A percentile compares a stretch with the other conserved stretches of the same genome.
These are phyloP conservation scores for Anser brachyrhynchus DNA, from an alignment of 2,113 vertebrate genomes.

Conservation along the genomic window DNA sequence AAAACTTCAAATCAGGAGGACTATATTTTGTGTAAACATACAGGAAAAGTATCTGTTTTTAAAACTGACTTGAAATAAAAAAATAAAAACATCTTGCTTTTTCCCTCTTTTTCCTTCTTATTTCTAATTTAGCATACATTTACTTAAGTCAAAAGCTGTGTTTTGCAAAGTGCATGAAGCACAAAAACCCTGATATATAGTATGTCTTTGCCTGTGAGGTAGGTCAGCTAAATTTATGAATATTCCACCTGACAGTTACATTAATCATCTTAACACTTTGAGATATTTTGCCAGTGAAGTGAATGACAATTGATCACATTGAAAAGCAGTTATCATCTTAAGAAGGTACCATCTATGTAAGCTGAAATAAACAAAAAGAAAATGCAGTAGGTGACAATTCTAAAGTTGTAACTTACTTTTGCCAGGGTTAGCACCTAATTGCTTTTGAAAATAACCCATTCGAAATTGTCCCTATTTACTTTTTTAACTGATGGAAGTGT, in stretches of 20 bases:
- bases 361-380: not conserved
- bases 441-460: not conserved
- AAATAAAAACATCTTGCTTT: not conserved
- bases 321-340: not conserved
- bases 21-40: not conserved
- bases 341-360: not conserved
- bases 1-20: not conserved
- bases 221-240: conserved; percentile 1
- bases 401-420: not conserved
- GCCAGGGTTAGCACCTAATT: not conserved
- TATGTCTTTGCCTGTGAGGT: not conserved
- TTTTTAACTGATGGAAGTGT: not conserved
- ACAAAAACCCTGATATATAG: not conserved
- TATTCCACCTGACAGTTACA: conserved; percentile 6
- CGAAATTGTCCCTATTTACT: not conserved
- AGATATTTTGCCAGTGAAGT: not conserved
- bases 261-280: conserved; percentile 5
- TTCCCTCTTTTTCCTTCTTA: not conserved
- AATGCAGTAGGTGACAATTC: not conserved
- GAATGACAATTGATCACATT: not conserved
- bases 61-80: not conserved
- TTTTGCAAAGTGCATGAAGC: not conserved
- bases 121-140: not conserved
- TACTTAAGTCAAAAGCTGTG: not conserved
- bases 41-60: not conserved